Conservation (phyloP, 2,797 vertebrate species). For the Danio tinwini region DNA sequence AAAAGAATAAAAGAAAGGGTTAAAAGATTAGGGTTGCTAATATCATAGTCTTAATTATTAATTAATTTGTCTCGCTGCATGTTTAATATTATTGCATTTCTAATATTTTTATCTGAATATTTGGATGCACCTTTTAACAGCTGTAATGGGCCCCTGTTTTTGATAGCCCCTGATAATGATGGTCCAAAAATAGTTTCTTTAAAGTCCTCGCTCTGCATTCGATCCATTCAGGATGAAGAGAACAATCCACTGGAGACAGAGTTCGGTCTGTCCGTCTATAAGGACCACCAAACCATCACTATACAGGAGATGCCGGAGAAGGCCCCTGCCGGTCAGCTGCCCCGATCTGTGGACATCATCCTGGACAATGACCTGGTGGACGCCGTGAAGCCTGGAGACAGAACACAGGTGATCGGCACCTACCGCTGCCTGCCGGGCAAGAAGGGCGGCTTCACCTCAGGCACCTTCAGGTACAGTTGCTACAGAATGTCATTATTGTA, state of each 20-base stretch:
- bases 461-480: slow-evolving; percentile 88
- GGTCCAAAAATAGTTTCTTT: background rate
- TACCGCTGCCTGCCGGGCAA: slow-evolving; percentile 96
- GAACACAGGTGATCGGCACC: slow-evolving; percentile 91
- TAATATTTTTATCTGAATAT: background rate
- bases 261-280: slow-evolving; percentile 92
- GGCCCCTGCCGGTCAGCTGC: slow-evolving; percentile 94
- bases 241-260: slow-evolving; percentile 98
- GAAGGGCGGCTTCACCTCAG: slow-evolving; percentile 93
- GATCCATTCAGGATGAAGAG: slow-evolving; percentile 87
- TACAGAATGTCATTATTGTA: background rate
- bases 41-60: no score
- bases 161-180: background rate
- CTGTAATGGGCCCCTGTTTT: background rate
- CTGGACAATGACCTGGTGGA: slow-evolving; percentile 97
- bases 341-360: slow-evolving; percentile 93
- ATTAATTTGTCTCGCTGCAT: no score
- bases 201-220: background rate
- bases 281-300: slow-evolving; percentile 96
- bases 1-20: no score
- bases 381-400: slow-evolving; percentile 89
- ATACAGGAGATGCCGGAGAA: slow-evolving; percentile 99
- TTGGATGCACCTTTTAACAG: no score
- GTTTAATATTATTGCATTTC: no score
- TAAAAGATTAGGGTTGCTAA: no score